These are phyloP conservation scores for Spea bombifrons DNA, from an alignment of 2,113 vertebrate genomes.

Conservation along the genomic window DNA sequence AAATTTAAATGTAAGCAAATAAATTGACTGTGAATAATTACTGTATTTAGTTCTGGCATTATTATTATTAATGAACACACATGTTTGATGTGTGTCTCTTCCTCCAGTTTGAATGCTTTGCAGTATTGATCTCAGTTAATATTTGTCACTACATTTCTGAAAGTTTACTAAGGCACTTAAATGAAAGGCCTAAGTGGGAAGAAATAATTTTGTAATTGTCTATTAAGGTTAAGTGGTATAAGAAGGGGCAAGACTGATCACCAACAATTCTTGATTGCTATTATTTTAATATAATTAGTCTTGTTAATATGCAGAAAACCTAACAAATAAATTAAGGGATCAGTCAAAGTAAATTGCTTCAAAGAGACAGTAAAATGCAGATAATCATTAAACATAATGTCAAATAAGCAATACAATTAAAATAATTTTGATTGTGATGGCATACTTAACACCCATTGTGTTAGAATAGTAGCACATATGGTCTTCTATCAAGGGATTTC, in stretches of 20 bases:
- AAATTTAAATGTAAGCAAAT: not conserved
- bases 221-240: not conserved
- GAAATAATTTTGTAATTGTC: not conserved
- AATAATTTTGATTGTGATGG: constrained; percentile 44
- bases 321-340: constrained; percentile 30
- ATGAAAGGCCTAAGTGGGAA: not conserved
- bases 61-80: not conserved
- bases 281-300: constrained; percentile 26
- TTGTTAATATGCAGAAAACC: constrained; percentile 17
- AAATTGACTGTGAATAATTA: not conserved
- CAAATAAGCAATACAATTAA: constrained; percentile 46
- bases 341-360: constrained; percentile 36
- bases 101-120: not conserved
- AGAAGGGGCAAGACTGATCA: constrained; percentile 16
- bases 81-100: not conserved
- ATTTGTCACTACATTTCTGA: not conserved
- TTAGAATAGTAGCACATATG: constrained; percentile 42
- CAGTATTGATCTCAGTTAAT: not conserved
- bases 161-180: not conserved
- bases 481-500: constrained; percentile 44
- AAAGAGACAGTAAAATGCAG: constrained; percentile 44
- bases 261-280: constrained; percentile 3
- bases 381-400: constrained; percentile 46
- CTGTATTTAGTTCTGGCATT: not conserved
- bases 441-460: constrained; percentile 46